Evolutionary conservation across 2,797 vertebrate species (phyloP).

Genomic region (Sylvilagus floridanus): DNA sequence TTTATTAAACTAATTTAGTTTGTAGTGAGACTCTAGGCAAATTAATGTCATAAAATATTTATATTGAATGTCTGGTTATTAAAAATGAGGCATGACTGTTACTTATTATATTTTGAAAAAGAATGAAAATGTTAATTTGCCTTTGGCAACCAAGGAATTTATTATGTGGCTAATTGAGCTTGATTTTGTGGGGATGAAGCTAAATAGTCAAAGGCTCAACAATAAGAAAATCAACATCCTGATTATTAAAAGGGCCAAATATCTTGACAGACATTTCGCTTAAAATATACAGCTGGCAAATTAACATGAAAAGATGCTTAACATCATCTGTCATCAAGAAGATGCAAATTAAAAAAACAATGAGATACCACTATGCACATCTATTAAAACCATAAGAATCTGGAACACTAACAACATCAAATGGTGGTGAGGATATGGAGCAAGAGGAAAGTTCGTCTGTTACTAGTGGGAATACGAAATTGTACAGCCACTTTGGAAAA

Average conservation of each 20-base stretch:
- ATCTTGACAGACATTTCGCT: neutral
- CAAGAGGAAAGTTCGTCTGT: neutral
- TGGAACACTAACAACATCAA: neutral
- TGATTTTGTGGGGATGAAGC: neutral
- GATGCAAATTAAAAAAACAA: neutral
- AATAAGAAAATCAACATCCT: neutral
- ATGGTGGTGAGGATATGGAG: neutral
- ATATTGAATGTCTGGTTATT: conserved; percentile 27
- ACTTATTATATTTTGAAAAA: conserved; percentile 31
- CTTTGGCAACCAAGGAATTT: neutral
- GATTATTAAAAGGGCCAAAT: neutral
- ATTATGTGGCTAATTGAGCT: neutral
- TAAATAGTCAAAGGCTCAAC: neutral
- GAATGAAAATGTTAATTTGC: neutral
- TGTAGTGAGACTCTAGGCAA: neutral
- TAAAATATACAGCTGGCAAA: neutral
- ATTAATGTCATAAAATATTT: conserved; percentile 54
- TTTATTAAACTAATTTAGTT: conserved; percentile 21
- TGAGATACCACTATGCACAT: neutral
- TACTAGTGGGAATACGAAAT: neutral
- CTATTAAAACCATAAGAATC: neutral
- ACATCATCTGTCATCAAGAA: neutral
- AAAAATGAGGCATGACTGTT: neutral
- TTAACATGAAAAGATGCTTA: neutral
- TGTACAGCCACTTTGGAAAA: neutral